Evolutionary conservation across 2,113 vertebrate species (phyloP).

Genomic region (Ariopsis seemanni): DNA sequence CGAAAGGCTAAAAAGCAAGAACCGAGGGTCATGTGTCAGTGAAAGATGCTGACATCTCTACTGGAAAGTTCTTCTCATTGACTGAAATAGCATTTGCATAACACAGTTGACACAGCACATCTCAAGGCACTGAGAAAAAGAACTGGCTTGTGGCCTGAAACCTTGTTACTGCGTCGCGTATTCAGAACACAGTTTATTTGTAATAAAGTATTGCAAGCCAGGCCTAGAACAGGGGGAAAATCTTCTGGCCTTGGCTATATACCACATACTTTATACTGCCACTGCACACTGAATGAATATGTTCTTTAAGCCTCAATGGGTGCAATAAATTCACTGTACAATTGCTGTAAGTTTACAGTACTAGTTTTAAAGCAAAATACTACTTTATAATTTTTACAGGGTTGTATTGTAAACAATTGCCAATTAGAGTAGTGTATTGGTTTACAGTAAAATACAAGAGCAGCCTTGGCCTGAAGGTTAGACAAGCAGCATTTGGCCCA

Average conservation of each 20-base stretch:
- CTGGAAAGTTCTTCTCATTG: slow-evolving; percentile 36
- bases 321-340: background rate
- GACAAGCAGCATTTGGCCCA: too few species aligned
- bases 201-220: slow-evolving; percentile 56
- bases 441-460: background rate
- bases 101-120: slow-evolving; percentile 24
- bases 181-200: slow-evolving; percentile 62
- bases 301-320: background rate
- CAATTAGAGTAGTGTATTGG: background rate
- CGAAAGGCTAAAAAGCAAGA: background rate
- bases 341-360: background rate
- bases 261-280: slow-evolving; percentile 1
- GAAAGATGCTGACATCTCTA: slow-evolving; percentile 29
- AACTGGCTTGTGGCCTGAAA: slow-evolving; percentile 35
- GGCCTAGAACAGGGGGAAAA: background rate
- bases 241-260: background rate
- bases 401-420: too few species aligned
- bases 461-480: too few species aligned
- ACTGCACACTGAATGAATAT: background rate
- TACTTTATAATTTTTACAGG: background rate
- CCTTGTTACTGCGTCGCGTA: slow-evolving; percentile 26
- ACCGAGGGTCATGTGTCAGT: slow-evolving; percentile 6
- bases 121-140: slow-evolving; percentile 27
- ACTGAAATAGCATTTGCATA: background rate
- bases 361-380: background rate